Base-by-base conservation (phyloP, 2,888 invertebrate species). In the Lysandra coridon region DNA sequence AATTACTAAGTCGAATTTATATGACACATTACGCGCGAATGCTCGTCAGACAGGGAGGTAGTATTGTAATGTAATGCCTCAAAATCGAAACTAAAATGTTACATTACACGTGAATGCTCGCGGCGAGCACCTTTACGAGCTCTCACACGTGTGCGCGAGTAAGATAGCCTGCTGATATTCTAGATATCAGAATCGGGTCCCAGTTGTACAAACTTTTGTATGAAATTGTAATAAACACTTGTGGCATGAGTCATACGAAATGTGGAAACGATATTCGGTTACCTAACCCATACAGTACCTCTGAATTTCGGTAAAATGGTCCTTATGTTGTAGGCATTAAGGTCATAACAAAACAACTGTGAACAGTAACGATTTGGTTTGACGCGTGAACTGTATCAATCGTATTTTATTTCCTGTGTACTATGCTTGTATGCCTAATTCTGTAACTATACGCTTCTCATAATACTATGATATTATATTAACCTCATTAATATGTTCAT, bases 201-300 rank as follows among this genome's bases (percentile, higher is more conserved):
- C 76, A 76, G 76, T 76, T 57, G 76, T 57, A 57, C 76, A 76
- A 76, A 76, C 57, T 53, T 57, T 76, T 76, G 53, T 76, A 57
- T 53, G 76, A 76, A 76, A 76, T 57, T 53, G 76, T 76, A 76
- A 76, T 76, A 76, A 76, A 76, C 53, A 57, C 23, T 75, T 75
- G 75, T 23, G 75, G 75, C 76, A 17, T 76, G 76, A 76, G 14
- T 76, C 76, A 76, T 23, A 7, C 57, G 44, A 74, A 75, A 23
- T 76, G 76, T 76, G 76, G 76, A 76, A 57, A 76, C 76, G 76
- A 76, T 76, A 76, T 76, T 57, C 33, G 17, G 76, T 76, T 76
- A 76, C 76, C 33, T 49, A 57, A 37, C 12, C 57, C 17, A 57
- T 57, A 57, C 4, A 17, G 12, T 57, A 57, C 57, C 57, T 57